phyloP scores from a whole-genome alignment of 2,888 invertebrate genomes.

The Tipula lateralis region DNA sequence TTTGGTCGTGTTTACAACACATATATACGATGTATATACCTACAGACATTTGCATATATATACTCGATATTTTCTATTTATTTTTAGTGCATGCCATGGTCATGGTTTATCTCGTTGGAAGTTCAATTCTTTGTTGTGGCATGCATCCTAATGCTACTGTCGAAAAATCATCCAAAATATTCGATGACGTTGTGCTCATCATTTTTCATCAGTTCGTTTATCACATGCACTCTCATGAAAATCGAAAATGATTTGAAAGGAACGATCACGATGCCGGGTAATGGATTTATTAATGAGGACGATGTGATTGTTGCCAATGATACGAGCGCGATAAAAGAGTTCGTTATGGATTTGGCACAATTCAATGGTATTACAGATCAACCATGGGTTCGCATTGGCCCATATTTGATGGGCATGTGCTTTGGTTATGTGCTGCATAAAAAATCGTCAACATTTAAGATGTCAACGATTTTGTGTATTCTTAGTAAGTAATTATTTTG shows the following conservation, averaged over 20 bases:
- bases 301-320: neutral
- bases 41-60: too few species aligned
- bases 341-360: conserved; percentile 51
- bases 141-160: conserved; percentile 59
- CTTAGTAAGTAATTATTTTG: conserved; percentile 40
- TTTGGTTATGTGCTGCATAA: conserved; percentile 68
- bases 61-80: neutral
- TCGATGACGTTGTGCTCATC: conserved; percentile 45
- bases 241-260: neutral
- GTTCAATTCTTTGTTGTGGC: conserved; percentile 69
- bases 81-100: conserved; percentile 71
- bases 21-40: neutral
- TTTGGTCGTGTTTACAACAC: neutral
- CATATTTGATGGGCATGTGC: conserved; percentile 68
- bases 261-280: neutral
- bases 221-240: conserved; percentile 34
- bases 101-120: conserved; percentile 74
- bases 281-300: neutral
- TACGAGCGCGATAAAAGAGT: conserved; percentile 47
- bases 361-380: conserved; percentile 67
- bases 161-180: conserved; percentile 48
- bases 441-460: conserved; percentile 31
- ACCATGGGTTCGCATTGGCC: conserved; percentile 67
- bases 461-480: conserved; percentile 31
- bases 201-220: conserved; percentile 50